Evolutionary conservation across 2,797 vertebrate genomes (phyloP).

Genomic region (Catamblyrhynchus diadema): DNA sequence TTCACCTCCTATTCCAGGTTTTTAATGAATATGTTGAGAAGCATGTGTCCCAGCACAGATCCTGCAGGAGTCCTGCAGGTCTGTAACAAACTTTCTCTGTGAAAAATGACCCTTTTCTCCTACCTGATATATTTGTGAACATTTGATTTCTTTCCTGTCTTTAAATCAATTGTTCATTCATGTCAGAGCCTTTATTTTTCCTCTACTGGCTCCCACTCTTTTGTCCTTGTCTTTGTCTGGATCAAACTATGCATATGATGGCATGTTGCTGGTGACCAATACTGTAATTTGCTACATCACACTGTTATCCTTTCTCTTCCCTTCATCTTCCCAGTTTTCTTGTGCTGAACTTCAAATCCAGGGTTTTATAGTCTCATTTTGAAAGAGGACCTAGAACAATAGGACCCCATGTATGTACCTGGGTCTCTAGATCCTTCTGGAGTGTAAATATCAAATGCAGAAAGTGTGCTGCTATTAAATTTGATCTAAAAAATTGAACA

Average conservation of each 20-base stretch:
- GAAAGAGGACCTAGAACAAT: not conserved
- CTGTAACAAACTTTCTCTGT: conserved; percentile 46
- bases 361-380: not conserved
- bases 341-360: not conserved
- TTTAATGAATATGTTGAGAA: conserved; percentile 58
- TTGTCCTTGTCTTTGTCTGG: not conserved
- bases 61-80: conserved; percentile 58
- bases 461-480: not conserved
- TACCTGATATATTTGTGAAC: not conserved
- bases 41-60: conserved; percentile 51
- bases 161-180: not conserved
- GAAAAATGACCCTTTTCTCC: not conserved
- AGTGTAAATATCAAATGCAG: not conserved
- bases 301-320: not conserved
- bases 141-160: conserved; percentile 1
- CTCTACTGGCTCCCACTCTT: not conserved
- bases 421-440: not conserved
- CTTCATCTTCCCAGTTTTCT: not conserved
- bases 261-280: not conserved
- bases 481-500: not conserved
- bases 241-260: not conserved
- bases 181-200: not conserved
- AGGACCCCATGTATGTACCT: not conserved
- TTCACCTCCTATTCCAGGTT: conserved; percentile 56
- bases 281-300: not conserved